phyloP scores from a whole-genome alignment of 2,888 invertebrate species.

The Oscheius myriophilus region DNA sequence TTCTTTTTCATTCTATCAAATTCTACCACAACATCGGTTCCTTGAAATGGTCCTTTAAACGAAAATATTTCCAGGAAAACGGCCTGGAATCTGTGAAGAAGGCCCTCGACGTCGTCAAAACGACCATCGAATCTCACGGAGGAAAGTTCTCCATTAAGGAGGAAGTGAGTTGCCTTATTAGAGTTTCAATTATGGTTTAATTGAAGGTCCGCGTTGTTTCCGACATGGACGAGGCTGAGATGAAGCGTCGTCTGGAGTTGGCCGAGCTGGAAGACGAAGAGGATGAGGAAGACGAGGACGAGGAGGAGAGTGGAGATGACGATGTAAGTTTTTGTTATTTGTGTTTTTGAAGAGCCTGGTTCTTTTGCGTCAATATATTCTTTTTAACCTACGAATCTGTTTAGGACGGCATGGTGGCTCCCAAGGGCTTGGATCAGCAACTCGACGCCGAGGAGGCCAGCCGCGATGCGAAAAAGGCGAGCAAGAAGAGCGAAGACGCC shows the following conservation, averaged over 20 bases:
- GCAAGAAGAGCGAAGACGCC: slow-evolving; percentile 28
- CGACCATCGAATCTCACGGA: slow-evolving; percentile 82
- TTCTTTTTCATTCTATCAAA: not conserved
- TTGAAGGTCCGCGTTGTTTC: slow-evolving; percentile 93
- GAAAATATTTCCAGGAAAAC: slow-evolving; percentile 28
- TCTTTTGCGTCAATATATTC: not conserved
- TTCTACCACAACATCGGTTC: not conserved
- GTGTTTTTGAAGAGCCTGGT: not conserved
- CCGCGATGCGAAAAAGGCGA: slow-evolving; percentile 32
- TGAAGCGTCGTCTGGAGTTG: slow-evolving; percentile 59
- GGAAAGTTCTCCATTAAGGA: slow-evolving; percentile 94
- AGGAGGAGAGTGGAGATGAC: slow-evolving; percentile 59
- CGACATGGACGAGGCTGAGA: slow-evolving; percentile 94
- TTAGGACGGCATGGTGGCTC: slow-evolving; percentile 65
- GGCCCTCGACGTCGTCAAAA: slow-evolving; percentile 87
- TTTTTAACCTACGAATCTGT: slow-evolving; percentile 8
- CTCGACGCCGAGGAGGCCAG: slow-evolving; percentile 63
- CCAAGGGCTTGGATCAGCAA: slow-evolving; percentile 67
- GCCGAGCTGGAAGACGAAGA: slow-evolving; percentile 60
- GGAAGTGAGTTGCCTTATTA: slow-evolving; percentile 78
- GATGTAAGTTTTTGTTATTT: not conserved
- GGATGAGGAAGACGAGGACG: slow-evolving; percentile 56
- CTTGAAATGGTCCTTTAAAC: not conserved
- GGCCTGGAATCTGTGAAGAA: slow-evolving; percentile 84
- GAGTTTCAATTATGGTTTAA: not conserved